These are phyloP conservation scores for Xanthia togata DNA, from an alignment of 2,888 invertebrate genomes.

Conservation along the genomic window DNA sequence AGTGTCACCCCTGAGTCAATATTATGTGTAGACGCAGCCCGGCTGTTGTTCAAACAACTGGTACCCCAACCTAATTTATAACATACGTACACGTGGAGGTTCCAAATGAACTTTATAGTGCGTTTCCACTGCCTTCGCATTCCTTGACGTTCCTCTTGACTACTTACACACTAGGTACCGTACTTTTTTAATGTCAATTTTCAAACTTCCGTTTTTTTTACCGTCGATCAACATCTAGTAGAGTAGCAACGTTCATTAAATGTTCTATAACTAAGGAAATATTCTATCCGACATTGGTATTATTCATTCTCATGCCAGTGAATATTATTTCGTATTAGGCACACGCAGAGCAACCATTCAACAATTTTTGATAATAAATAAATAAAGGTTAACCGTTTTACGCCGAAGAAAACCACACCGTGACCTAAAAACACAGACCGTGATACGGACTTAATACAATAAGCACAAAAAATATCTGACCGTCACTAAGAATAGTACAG, in stretches of 20 bases:
- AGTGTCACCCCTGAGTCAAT: slow-evolving; percentile 82
- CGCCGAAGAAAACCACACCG: slow-evolving; percentile 64
- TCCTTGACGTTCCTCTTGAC: not conserved
- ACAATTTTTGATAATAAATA: slow-evolving; percentile 50
- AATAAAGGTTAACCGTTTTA: slow-evolving; percentile 60
- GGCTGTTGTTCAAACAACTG: slow-evolving; percentile 81
- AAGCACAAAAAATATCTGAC: slow-evolving; percentile 66
- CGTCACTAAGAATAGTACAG: slow-evolving; percentile 69
- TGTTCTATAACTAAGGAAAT: not conserved
- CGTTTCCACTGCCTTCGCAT: slow-evolving; percentile 43
- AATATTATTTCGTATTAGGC: slow-evolving; percentile 37
- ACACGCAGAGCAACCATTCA: slow-evolving; percentile 29
- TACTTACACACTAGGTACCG: too few relatives aligned
- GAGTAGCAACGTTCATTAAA: slow-evolving; percentile 1
- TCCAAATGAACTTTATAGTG: slow-evolving; percentile 46
- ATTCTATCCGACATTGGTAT: not conserved
- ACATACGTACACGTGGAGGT: slow-evolving; percentile 73
- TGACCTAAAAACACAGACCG: slow-evolving; percentile 72
- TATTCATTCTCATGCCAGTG: slow-evolving; percentile 6
- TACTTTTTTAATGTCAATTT: not conserved
- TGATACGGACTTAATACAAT: slow-evolving; percentile 65
- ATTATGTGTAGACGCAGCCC: slow-evolving; percentile 76
- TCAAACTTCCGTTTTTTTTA: too few relatives aligned
- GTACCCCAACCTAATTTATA: slow-evolving; percentile 83
- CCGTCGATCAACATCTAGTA: not conserved